Evolutionary conservation across 2,888 invertebrate genomes (phyloP), one percentile per base, ranked within the genome.

Genomic region (Prostheceraeus crozeri): DNA sequence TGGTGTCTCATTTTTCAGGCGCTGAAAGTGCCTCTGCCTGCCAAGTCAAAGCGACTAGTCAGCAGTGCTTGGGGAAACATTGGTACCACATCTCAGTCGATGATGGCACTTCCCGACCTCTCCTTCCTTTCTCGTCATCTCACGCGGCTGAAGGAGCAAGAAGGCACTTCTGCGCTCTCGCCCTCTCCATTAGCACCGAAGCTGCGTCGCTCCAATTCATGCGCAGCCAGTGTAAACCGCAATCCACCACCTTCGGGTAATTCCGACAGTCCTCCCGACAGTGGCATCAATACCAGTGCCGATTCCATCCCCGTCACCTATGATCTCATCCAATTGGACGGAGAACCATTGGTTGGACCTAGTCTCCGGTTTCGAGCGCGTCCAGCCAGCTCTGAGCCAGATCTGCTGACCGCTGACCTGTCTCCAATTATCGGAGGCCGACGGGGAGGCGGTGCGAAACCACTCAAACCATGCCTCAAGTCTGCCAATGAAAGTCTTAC

Each of bases 81-180:
- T n/a, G n/a, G n/a, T n/a, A n/a, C n/a, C n/a, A n/a, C n/a, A n/a
- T n/a, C n/a, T n/a, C n/a, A n/a, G n/a, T n/a, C n/a, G n/a, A n/a
- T n/a, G n/a, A n/a, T n/a, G n/a, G 46, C 57, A 6, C 46, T 57
- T n/a, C 57, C 57, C 8, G 57, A 57, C 28, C 21, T 57, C 3
- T 57, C 57, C 36, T 57, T 57, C 40, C 31, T 57, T n/a, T 3
- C 31, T 33, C 4, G 54, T 46, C 6, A n/a, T 28, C 45, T n/a
- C 6, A 6, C 33, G 10, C 6, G 45, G 10, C 45, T 6, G n/a
- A n/a, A n/a, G n/a, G n/a, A n/a, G n/a, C n/a, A n/a, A n/a, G n/a
- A n/a, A n/a, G n/a, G n/a, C n/a, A n/a, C n/a, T n/a, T n/a, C n/a
- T n/a, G n/a, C n/a, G n/a, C n/a, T n/a, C n/a, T n/a, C n/a, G n/a